These are phyloP conservation scores for Epinephelus fuscoguttatus DNA, from an alignment of 2,113 vertebrate genomes.

Conservation along the genomic window DNA sequence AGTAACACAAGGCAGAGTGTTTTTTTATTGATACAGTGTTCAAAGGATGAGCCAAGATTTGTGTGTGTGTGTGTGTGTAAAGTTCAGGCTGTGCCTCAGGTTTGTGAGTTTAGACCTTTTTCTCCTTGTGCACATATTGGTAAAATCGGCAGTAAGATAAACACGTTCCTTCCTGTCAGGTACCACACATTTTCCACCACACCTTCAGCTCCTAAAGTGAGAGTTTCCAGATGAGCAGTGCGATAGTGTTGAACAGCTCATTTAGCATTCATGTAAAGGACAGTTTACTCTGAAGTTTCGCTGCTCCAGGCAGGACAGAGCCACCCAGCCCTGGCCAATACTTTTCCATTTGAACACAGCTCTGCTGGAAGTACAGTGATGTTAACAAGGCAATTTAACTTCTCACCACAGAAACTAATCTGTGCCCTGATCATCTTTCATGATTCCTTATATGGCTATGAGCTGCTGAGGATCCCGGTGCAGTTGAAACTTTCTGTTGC, in stretches of 20 bases:
- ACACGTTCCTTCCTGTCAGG: slow-evolving; percentile 56
- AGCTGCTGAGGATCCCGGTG: not conserved
- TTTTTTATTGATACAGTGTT: slow-evolving; percentile 57
- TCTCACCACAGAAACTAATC: slow-evolving; percentile 31
- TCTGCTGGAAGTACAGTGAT: slow-evolving; percentile 32
- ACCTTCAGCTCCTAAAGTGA: slow-evolving; percentile 36
- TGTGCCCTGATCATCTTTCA: slow-evolving; percentile 11
- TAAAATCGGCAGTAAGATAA: slow-evolving; percentile 64
- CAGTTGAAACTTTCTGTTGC: slow-evolving; percentile 31
- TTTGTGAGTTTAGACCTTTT: slow-evolving; percentile 54
- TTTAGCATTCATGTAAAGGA: slow-evolving; percentile 67
- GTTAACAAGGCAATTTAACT: slow-evolving; percentile 37
- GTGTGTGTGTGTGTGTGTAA: slow-evolving; percentile 26
- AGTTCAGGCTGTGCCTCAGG: slow-evolving; percentile 31
- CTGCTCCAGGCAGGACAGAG: slow-evolving; percentile 40
- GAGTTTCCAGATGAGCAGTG: slow-evolving; percentile 47
- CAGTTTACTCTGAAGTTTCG: slow-evolving; percentile 42
- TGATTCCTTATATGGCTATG: slow-evolving; percentile 42
- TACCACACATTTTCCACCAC: slow-evolving; percentile 44
- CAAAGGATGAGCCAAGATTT: slow-evolving; percentile 27
- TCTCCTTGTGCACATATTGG: slow-evolving; percentile 30
- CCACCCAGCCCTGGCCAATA: slow-evolving; percentile 14
- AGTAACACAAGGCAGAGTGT: slow-evolving; percentile 48
- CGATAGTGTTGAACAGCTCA: slow-evolving; percentile 71
- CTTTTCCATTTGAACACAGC: slow-evolving; percentile 19